phyloP scores from a whole-genome alignment of 1,140 invertebrate species.

The Nylanderia fulva region DNA sequence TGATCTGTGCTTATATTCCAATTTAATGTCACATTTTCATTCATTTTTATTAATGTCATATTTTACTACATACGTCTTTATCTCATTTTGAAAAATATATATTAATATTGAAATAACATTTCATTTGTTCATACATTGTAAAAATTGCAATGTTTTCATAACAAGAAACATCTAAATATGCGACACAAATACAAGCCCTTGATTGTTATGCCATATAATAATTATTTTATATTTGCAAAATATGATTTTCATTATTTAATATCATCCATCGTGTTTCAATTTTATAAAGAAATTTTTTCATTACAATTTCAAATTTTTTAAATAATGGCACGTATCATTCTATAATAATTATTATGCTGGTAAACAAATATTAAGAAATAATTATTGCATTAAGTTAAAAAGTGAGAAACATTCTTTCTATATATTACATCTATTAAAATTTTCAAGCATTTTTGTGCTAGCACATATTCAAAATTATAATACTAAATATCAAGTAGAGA shows the following conservation, averaged over 20 bases:
- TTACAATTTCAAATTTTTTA: background rate
- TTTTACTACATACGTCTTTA: background rate
- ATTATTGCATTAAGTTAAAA: background rate
- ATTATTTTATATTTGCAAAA: slow-evolving; percentile 14
- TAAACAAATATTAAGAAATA: background rate
- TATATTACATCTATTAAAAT: background rate
- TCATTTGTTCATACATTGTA: background rate
- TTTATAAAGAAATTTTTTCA: background rate
- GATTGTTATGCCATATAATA: background rate
- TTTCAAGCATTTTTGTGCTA: background rate
- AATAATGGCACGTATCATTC: background rate
- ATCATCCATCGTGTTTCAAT: background rate
- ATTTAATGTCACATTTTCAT: background rate
- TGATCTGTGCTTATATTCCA: background rate
- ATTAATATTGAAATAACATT: background rate
- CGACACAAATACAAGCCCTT: background rate
- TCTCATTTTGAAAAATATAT: background rate
- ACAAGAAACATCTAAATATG: background rate
- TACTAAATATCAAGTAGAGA: background rate
- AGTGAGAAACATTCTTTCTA: background rate
- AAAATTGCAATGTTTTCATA: background rate
- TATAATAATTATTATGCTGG: background rate
- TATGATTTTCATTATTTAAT: background rate
- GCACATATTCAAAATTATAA: background rate
- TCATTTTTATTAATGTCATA: too few relatives aligned